Base-by-base conservation (phyloP, 1,140 invertebrate species). In the Carcinoscorpius rotundicauda region DNA sequence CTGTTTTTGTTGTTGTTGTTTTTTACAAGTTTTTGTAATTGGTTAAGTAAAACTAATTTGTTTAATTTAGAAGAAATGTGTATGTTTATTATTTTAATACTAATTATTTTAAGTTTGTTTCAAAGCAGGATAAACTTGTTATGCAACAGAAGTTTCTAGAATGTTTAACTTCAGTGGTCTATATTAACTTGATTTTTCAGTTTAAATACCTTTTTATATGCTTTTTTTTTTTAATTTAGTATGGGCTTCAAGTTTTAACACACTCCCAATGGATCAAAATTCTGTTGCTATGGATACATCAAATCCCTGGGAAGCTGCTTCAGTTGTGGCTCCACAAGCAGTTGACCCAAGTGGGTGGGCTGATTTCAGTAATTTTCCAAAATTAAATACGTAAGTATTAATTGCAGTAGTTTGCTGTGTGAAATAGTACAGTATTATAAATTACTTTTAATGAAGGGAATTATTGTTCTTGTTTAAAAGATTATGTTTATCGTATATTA, bases 251-350 rank as follows among this genome's bases (percentile, higher is more conserved):
- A 71, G 66, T 52, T 71, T 72, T 68, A 72, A 73, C 66, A 67
- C 72, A 55, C 69, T 72, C 49, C 64, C 71, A 61, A 73, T 71
- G 66, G 75, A 75, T 49, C 69, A 61, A 5, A 72, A 71, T 49
- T 75, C 73, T 61, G 71, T 74, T 65, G 74, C 75, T 49, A 75
- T 78, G 29, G 29, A 29, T 29, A 29, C 29, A 67, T 66, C 63
- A 3, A 75, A 76, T 64, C 75, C 77, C 11, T 77, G 71, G 71
- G 66, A 61, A 64, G 10, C 51, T 71, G 72, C 72, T 67, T 51
- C 70, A 59, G 9, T 52, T 56, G 11, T 67, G 56, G 48, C 50
- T 52, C 52, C 62, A 49, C 51, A 61, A 68, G 60, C 67, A 49
- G 64, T 61, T 66, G 63, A 66, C 4, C 62, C 58, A 63, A 49